phyloP scores from a whole-genome alignment of 2,888 invertebrate species.

The Dryadula phaetusa region DNA sequence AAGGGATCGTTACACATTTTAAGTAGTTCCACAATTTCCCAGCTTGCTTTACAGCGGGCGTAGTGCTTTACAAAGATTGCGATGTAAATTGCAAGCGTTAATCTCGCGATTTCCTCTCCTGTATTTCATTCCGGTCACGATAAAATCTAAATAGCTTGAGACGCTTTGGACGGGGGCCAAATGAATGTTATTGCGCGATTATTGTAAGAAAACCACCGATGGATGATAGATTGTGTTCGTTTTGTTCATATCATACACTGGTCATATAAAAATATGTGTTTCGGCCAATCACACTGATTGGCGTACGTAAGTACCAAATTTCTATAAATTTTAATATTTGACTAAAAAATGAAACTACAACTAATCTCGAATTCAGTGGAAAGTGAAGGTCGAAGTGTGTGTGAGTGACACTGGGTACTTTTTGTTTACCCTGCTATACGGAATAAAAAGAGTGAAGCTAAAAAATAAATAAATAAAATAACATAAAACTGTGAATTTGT shows the following conservation, averaged over 20 bases:
- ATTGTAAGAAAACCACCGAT: constrained; percentile 43
- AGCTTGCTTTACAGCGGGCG: constrained; percentile 37
- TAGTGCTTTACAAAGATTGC: constrained; percentile 43
- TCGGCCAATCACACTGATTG: no score
- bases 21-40: constrained; percentile 25
- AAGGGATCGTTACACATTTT: constrained; percentile 7
- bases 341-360: no score
- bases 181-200: constrained; percentile 49
- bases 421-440: no score
- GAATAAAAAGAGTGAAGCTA: no score
- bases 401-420: no score
- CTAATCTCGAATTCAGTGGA: no score
- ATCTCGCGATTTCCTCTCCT: constrained; percentile 48
- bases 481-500: no score
- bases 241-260: background rate
- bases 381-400: no score
- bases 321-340: background rate
- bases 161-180: constrained; percentile 49
- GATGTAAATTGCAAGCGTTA: constrained; percentile 49
- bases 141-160: constrained; percentile 51
- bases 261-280: background rate
- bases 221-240: constrained; percentile 35
- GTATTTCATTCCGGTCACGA: constrained; percentile 52
- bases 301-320: no score
- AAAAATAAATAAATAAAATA: no score